Evolutionary conservation across 2,797 vertebrate genomes (phyloP).

Genomic region (Brachymystax lenok): DNA sequence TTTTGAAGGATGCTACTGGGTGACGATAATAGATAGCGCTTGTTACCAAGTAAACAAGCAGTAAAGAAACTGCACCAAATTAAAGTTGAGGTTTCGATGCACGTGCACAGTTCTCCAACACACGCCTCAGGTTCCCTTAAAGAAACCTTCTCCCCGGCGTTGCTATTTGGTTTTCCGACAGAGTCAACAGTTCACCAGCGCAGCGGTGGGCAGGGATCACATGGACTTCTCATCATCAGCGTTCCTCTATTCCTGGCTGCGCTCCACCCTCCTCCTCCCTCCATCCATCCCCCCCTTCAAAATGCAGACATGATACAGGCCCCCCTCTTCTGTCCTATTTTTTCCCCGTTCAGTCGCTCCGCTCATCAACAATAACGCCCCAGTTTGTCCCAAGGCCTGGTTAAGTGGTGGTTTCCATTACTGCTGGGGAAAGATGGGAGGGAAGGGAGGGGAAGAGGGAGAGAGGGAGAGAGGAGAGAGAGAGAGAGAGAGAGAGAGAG

Average conservation of each 20-base stretch:
- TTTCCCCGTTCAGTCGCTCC: slow-evolving; percentile 32
- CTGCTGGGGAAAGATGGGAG: slow-evolving; percentile 14
- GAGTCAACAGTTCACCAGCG: slow-evolving; percentile 23
- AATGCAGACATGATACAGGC: not conserved
- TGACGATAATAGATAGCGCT: no score
- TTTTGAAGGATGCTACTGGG: not conserved
- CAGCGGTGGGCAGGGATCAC: not conserved
- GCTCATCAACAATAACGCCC: slow-evolving; percentile 35
- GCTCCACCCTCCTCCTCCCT: slow-evolving; percentile 12
- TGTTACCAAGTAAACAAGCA: no score
- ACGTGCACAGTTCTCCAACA: not conserved
- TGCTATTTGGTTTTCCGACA: slow-evolving; percentile 39
- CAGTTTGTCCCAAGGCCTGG: slow-evolving; percentile 24
- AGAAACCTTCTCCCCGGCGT: not conserved
- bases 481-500: no score
- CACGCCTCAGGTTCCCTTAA: slow-evolving; percentile 7
- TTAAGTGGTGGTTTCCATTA: slow-evolving; percentile 47
- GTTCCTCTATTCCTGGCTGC: slow-evolving; percentile 33
- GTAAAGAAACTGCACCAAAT: not conserved
- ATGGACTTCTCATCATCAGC: slow-evolving; percentile 18
- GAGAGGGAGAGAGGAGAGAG: not conserved
- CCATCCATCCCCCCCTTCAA: not conserved
- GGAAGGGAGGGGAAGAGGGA: not conserved
- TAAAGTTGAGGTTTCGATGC: not conserved
- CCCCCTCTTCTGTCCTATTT: slow-evolving; percentile 39